Conservation (phyloP, 2,797 vertebrate genomes). For the Danio kyathit region DNA sequence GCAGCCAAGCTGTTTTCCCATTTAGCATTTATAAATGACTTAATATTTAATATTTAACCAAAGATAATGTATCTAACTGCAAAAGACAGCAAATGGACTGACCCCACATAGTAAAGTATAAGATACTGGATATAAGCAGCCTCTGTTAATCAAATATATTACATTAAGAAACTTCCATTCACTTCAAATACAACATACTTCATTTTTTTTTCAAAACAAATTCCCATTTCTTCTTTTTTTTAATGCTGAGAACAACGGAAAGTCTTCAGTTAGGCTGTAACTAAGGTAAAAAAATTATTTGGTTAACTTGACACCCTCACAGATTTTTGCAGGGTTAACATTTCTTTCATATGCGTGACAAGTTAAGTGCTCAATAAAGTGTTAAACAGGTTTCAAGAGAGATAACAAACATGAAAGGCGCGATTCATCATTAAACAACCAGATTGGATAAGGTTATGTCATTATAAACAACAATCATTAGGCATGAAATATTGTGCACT, state of each 20-base stretch:
- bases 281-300: neutral
- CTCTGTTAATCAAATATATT: neutral
- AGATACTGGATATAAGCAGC: neutral
- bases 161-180: too few species aligned
- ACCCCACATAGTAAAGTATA: neutral
- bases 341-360: slow-evolving; percentile 2
- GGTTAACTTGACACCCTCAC: neutral
- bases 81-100: slow-evolving; percentile 24
- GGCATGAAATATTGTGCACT: neutral
- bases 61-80: slow-evolving; percentile 23
- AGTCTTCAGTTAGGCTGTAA: slow-evolving; percentile 24
- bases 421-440: neutral
- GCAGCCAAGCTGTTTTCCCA: neutral
- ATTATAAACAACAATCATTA: neutral
- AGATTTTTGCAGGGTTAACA: neutral
- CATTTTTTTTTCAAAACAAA: neutral
- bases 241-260: slow-evolving; percentile 19
- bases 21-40: neutral
- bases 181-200: neutral
- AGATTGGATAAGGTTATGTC: neutral
- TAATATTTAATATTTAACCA: slow-evolving; percentile 17
- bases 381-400: slow-evolving; percentile 15
- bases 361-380: slow-evolving; percentile 22
- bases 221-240: neutral
- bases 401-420: neutral